These are phyloP conservation scores for Oophaga sylvatica DNA, from an alignment of 2,797 vertebrate species.

Conservation along the genomic window DNA sequence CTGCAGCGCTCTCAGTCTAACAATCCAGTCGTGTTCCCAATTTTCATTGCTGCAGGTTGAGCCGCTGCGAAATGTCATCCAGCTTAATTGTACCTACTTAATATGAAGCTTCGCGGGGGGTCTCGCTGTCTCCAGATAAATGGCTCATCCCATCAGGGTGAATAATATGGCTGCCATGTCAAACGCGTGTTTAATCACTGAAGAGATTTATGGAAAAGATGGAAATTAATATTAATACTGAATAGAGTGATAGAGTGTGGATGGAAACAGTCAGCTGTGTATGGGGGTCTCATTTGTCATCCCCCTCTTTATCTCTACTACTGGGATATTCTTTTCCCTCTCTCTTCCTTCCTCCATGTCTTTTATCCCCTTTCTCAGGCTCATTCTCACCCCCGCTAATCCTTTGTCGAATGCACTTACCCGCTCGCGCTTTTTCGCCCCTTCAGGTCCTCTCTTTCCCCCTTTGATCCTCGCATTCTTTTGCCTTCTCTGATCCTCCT, in stretches of 20 bases:
- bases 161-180: conserved; percentile 21
- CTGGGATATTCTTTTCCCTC: background rate
- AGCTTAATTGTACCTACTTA: conserved; percentile 30
- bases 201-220: conserved; percentile 22
- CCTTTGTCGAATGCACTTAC: background rate
- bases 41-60: background rate
- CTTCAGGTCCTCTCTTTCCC: background rate
- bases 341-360: background rate
- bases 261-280: background rate
- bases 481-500: no score
- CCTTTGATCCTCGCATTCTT: background rate
- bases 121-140: background rate
- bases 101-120: conserved; percentile 6
- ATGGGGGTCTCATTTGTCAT: background rate
- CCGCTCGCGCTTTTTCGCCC: background rate
- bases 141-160: conserved; percentile 30
- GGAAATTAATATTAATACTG: background rate
- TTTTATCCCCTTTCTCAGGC: background rate
- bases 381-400: background rate
- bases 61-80: conserved; percentile 16
- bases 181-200: conserved; percentile 31
- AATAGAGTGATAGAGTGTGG: background rate
- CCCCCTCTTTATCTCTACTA: no score
- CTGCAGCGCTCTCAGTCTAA: background rate
- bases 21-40: background rate